Evolutionary conservation across 2,113 vertebrate genomes (phyloP), one percentile per base, ranked within the genome.

Genomic region (Cavia porcellus): DNA sequence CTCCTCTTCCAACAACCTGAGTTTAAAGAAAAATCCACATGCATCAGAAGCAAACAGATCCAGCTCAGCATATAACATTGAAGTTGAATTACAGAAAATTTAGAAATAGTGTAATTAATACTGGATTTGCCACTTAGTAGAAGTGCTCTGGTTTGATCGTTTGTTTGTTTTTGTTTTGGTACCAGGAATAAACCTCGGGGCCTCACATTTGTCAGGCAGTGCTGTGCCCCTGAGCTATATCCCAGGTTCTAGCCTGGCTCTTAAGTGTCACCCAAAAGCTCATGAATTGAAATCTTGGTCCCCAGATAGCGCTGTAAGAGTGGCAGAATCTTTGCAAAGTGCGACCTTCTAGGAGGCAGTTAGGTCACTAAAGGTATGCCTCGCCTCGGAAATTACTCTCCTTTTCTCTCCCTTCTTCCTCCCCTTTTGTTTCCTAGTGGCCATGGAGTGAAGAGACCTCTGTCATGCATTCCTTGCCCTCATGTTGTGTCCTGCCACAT

Each of bases 1-100:
- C 99, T 98, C 99, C 99, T 99, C 99, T 99, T 96, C 99, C 99
- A 98, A 99, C 99, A 98, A 99, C 99, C 99, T 99, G 97, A 70
- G 81, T 89, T 97, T 94, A 24, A 97, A 94, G 96, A 75, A 82
- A 93, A 52, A 19, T 30, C 17, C 32, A 52, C 17, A 42, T 72
- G 38, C 74, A 92, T 81, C 13, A 97, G 30, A 97, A 97, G 91
- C 64, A 97, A 93, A 74, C 3, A 88, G 4, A 86, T 47, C 50
- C 38, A 42, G 35, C 10, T 19, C 11, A 66, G 86, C 3, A 83
- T 0, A 1, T 5, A 94, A 75, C 14, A 96, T 2, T 89, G n/a
- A 97, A 14, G 74, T 52, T 52, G 28, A 97, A 86, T 83, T 93
- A 52, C 52, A 86, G 50, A 90, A 86, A 64, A 62, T 64, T 61